Base-by-base conservation (phyloP, 2,113 vertebrate species). In the Drymodes brunneopygia region DNA sequence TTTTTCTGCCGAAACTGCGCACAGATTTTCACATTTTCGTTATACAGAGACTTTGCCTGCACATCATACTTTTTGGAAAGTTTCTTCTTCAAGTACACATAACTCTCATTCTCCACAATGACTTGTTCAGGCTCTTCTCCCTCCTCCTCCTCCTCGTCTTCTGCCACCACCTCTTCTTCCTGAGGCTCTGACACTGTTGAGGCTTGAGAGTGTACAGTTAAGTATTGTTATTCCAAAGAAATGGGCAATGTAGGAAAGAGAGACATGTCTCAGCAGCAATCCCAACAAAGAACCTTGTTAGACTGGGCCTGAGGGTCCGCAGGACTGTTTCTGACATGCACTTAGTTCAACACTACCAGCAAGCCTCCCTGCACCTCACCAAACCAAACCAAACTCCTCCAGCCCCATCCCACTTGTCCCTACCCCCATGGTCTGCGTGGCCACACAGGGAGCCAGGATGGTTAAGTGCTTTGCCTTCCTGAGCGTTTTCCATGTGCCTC, bases 1-100 rank as follows among this genome's bases (percentile, higher is more conserved):
- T 97, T 97, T 91, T 99, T 99, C 72, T 86, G 98, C 44, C 47
- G 97, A 96, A 99, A 99, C 10, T 99, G 98, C 1, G 95, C 88
- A 81, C 98, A 98, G 93, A 99, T 98, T 93, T 98, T 99, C 91
- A 96, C 90, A 27, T 99, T 99, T 90, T 99, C 98, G 4, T 98
- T 97, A 80, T 96, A 96, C 5, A 98, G 31, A 85, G 98, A 97
- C 71, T 98, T 98, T 5, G 96, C 91, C 73, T 97, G 98, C 72
- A 92, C 87, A 73, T 98, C 98, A 47, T 97, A 97, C 96, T 97
- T 99, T 82, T 77, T 98, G 86, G 97, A 97, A 96, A 98, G 98
- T 93, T 97, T 99, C 97, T 98, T 99, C 96, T 98, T 99, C 88
- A 99, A 97, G 90, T 99, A 98, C 93, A 99, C 98, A 2, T 99